A percentile compares a stretch with the other conserved stretches of the same genome.
These are phyloP conservation scores for Leptocoma aspasia DNA, from an alignment of 2,113 vertebrate genomes.

Conservation along the genomic window DNA sequence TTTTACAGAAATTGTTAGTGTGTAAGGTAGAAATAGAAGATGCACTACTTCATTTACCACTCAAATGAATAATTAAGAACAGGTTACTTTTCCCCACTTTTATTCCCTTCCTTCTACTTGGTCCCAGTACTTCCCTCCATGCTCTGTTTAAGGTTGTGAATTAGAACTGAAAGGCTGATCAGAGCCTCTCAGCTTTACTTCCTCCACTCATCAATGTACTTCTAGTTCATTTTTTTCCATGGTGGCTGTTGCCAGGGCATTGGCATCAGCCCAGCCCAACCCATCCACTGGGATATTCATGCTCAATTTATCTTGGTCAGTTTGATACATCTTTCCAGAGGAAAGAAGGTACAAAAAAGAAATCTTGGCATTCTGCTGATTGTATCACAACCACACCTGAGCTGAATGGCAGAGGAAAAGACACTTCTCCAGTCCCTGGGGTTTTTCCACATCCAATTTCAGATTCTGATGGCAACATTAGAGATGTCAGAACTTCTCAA, in stretches of 20 bases:
- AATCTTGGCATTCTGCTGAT: not conserved
- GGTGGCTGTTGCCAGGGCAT: not conserved
- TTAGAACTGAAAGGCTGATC: not conserved
- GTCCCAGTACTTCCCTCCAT: not conserved
- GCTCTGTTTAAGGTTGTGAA: not conserved
- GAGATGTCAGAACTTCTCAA: not conserved
- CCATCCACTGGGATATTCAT: not conserved
- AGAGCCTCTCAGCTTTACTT: not conserved
- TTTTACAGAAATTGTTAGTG: not conserved
- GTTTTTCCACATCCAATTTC: not conserved
- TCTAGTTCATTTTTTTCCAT: not conserved
- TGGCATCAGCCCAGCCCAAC: not conserved
- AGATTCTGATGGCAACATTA: not conserved
- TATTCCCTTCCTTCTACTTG: not conserved
- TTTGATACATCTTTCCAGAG: not conserved
- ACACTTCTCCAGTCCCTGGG: not conserved
- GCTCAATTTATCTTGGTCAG: not conserved
- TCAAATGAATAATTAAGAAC: not conserved
- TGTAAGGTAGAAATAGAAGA: not conserved
- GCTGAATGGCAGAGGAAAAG: not conserved
- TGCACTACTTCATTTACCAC: not conserved
- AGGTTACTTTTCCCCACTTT: not conserved
- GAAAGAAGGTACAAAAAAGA: not conserved
- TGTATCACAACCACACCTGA: not conserved
- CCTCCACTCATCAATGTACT: not conserved